These are phyloP conservation scores for Callosobruchus maculatus DNA, from an alignment of 2,888 invertebrate genomes.

Conservation along the genomic window DNA sequence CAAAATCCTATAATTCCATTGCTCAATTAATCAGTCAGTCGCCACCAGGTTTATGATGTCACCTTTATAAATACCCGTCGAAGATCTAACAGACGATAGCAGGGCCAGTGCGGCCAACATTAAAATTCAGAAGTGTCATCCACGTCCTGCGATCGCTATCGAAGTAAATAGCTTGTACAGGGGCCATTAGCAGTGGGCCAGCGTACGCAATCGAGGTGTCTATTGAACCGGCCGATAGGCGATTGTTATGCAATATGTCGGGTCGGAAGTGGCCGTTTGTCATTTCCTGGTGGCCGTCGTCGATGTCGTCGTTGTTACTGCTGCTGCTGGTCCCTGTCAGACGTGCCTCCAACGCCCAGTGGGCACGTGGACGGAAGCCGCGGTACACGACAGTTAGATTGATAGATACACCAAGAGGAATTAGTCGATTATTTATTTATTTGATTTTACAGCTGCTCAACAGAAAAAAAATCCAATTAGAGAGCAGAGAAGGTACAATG, in stretches of 20 bases:
- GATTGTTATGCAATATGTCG: constrained; percentile 39
- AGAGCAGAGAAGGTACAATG: no score
- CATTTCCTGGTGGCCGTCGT: constrained; percentile 38
- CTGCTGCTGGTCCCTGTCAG: neutral
- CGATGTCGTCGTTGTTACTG: neutral
- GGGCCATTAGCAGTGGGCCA: neutral
- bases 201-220: neutral
- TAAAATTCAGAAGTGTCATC: neutral
- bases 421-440: no score
- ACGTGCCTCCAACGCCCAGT: constrained; percentile 34
- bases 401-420: no score
- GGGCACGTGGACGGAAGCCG: constrained; percentile 45
- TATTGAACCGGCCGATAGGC: constrained; percentile 3
- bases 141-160: neutral
- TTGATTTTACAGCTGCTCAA: no score
- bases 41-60: neutral
- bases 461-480: no score
- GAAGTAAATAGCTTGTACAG: neutral
- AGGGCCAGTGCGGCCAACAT: neutral
- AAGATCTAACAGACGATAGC: neutral
- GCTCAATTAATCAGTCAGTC: neutral
- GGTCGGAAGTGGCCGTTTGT: constrained; percentile 42
- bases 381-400: no score
- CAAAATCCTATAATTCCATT: neutral
- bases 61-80: neutral